These are phyloP conservation scores for Pomacea canaliculata DNA, from an alignment of 2,888 invertebrate species.

Conservation along the genomic window DNA sequence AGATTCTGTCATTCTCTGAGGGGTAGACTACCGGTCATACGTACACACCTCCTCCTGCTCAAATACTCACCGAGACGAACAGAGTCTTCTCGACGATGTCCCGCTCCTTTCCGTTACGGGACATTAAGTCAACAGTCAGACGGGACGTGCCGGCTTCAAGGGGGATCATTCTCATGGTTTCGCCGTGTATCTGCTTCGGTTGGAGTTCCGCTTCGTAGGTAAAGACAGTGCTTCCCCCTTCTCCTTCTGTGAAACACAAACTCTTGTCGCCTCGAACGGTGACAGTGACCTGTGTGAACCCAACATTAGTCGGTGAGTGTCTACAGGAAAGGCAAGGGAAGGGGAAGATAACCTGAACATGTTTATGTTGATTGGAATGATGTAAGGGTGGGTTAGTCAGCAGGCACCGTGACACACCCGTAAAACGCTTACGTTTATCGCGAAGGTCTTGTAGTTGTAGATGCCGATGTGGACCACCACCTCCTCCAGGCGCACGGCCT, in stretches of 20 bases:
- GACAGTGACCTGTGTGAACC: conserved; percentile 21
- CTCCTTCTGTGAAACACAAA: conserved; percentile 28
- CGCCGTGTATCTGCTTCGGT: neutral
- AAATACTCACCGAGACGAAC: conserved; percentile 33
- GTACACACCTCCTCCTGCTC: too few species aligned
- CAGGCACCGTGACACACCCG: too few species aligned
- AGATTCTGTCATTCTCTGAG: too few species aligned
- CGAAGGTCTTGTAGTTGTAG: conserved; percentile 38
- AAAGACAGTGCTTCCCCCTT: neutral
- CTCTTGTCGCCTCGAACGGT: conserved; percentile 24
- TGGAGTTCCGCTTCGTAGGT: neutral
- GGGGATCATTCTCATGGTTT: conserved; percentile 28
- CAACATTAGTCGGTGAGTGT: too few species aligned
- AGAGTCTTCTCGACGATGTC: conserved; percentile 33
- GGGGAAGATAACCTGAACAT: too few species aligned
- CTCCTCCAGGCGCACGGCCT: conserved; percentile 45
- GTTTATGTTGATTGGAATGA: too few species aligned
- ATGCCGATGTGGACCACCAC: conserved; percentile 44
- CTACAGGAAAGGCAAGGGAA: too few species aligned
- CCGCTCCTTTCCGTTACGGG: conserved; percentile 8
- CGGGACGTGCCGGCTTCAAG: conserved; percentile 28
- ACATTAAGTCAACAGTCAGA: conserved; percentile 19
- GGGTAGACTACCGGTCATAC: too few species aligned
- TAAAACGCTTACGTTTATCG: conserved; percentile 29
- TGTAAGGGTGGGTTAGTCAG: too few species aligned